These are phyloP conservation scores for Conops quadrifasciatus DNA, from an alignment of 2,888 invertebrate genomes.

Conservation along the genomic window DNA sequence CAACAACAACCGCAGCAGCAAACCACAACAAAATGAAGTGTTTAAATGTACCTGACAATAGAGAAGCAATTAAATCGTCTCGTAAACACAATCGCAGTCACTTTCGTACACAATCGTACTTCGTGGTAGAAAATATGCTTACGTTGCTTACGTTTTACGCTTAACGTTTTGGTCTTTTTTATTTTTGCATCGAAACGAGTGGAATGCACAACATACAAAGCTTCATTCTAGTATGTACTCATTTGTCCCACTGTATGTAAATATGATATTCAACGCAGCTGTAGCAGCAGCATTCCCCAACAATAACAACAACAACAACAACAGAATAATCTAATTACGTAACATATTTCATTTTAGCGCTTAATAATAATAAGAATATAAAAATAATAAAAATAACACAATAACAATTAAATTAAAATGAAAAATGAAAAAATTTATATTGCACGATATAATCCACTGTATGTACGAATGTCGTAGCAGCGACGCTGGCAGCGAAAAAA, in stretches of 20 bases:
- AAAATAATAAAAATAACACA: not conserved
- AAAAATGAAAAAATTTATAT: constrained; percentile 24
- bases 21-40: constrained; percentile 11
- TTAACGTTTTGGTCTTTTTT: too few relatives aligned
- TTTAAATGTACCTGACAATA: constrained; percentile 47
- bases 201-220: too few relatives aligned
- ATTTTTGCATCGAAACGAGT: too few relatives aligned
- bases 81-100: not conserved
- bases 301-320: not conserved
- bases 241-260: constrained; percentile 26
- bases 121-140: constrained; percentile 1
- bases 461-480: constrained; percentile 37
- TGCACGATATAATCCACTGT: not conserved
- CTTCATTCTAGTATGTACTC: not conserved
- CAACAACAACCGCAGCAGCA: constrained; percentile 6
- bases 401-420: constrained; percentile 30
- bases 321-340: not conserved
- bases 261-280: too few relatives aligned
- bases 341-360: constrained; percentile 13
- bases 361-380: constrained; percentile 11
- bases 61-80: constrained; percentile 42
- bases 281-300: too few relatives aligned
- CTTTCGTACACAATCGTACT: not conserved
- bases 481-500: constrained; percentile 9
- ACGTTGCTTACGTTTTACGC: not conserved